Percentiles rank a stretch among this genome's conserved stretches.
phyloP scores from a whole-genome alignment of 2,113 vertebrate genomes.

The Neolamprologus sp. region DNA sequence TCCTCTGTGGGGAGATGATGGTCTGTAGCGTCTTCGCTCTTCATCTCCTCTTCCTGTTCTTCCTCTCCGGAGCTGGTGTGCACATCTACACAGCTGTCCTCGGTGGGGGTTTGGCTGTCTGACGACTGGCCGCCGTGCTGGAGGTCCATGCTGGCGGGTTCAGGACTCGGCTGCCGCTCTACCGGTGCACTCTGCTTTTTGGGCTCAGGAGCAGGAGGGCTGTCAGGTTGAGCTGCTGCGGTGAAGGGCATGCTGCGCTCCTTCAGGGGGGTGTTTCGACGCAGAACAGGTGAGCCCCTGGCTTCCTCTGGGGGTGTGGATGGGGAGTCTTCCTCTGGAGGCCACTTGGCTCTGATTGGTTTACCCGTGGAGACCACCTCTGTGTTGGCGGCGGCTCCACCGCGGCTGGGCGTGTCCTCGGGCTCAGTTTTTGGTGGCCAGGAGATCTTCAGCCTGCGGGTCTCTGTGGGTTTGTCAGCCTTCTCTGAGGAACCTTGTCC shows the following conservation, averaged over 20 bases:
- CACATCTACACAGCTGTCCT: conserved; percentile 39
- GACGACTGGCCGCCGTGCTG: not conserved
- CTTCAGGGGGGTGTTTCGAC: conserved; percentile 80
- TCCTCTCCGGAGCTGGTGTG: conserved; percentile 44
- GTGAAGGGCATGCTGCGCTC: conserved; percentile 85
- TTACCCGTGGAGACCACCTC: conserved; percentile 72
- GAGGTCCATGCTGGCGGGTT: conserved; percentile 12
- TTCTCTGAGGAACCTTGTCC: conserved; percentile 56
- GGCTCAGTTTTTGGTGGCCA: conserved; percentile 80
- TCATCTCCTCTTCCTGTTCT: conserved; percentile 7
- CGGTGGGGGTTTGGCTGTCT: not conserved
- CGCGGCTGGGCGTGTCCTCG: not conserved
- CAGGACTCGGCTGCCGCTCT: conserved; percentile 11
- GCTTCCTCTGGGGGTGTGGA: conserved; percentile 33
- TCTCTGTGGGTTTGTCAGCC: conserved; percentile 77
- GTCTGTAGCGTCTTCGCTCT: not conserved
- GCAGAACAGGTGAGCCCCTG: conserved; percentile 73
- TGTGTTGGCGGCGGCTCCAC: not conserved
- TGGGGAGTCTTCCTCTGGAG: conserved; percentile 81
- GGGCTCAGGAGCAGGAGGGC: not conserved
- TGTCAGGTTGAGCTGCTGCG: conserved; percentile 5
- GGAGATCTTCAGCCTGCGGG: conserved; percentile 85
- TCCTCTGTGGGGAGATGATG: not conserved
- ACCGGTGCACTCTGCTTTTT: conserved; percentile 7
- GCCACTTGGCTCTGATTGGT: conserved; percentile 84